Percentiles rank a stretch among this genome's conserved stretches.
Conservation (phyloP, 2,888 invertebrate genomes). For the Chalcosyrphus nemorum region DNA sequence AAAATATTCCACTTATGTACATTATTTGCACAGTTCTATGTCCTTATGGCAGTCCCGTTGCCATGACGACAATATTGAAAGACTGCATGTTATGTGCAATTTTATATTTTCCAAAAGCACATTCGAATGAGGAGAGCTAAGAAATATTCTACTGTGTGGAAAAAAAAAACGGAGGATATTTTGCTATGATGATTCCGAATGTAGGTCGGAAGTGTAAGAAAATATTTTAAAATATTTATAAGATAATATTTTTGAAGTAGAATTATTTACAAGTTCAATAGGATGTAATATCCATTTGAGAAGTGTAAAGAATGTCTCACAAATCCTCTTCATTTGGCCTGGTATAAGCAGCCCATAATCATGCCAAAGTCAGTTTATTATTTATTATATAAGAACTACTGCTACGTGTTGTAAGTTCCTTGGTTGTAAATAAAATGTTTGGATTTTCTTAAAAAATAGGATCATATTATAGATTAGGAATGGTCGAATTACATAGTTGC, state of each 20-base stretch:
- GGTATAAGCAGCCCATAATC: neutral
- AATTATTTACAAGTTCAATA: neutral
- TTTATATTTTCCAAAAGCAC: constrained; percentile 40
- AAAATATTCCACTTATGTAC: constrained; percentile 69
- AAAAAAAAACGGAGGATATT: neutral
- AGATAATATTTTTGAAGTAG: constrained; percentile 14
- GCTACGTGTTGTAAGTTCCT: no score
- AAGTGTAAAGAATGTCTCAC: neutral
- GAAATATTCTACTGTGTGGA: constrained; percentile 13
- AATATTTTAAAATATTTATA: constrained; percentile 35
- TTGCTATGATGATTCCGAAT: constrained; percentile 1
- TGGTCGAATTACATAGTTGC: no score
- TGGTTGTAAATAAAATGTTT: no score
- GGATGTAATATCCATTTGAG: neutral
- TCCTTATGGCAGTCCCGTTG: constrained; percentile 57
- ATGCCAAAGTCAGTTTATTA: no score
- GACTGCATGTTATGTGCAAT: constrained; percentile 58
- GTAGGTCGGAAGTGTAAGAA: constrained; percentile 44
- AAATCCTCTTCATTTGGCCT: neutral
- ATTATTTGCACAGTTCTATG: constrained; percentile 67
- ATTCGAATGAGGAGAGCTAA: constrained; percentile 35
- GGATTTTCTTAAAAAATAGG: no score
- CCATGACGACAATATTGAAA: constrained; percentile 64
- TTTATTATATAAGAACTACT: no score
- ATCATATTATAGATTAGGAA: no score